Percentiles rank a stretch among this genome's conserved stretches.
Evolutionary conservation across 2,797 vertebrate genomes (phyloP).

Genomic region (Hemitrygon akajei): DNA sequence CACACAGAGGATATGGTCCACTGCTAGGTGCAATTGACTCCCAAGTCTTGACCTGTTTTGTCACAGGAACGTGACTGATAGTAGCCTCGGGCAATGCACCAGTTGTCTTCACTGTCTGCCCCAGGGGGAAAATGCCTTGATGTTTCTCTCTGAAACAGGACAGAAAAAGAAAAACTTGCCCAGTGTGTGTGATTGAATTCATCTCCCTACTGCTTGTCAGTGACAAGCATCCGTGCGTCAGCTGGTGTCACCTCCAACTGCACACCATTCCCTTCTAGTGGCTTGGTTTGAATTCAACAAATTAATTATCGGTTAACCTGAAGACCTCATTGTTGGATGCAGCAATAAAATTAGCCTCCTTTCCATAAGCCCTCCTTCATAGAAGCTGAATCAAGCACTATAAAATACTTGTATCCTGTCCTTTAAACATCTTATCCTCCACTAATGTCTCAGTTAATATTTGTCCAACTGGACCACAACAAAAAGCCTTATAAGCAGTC

Average conservation of each 20-base stretch:
- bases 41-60: not conserved
- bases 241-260: not conserved
- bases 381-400: not conserved
- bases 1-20: not conserved
- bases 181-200: not conserved
- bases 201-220: not conserved
- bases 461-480: not conserved
- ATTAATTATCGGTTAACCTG: not conserved
- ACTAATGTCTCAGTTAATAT: not conserved
- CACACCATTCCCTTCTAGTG: not conserved
- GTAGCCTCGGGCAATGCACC: not conserved
- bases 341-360: not conserved
- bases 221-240: not conserved
- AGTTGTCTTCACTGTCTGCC: not conserved
- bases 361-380: not conserved
- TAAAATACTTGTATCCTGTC: not conserved
- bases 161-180: not conserved
- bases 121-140: not conserved
- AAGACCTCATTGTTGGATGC: not conserved
- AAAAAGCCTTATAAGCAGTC: not conserved
- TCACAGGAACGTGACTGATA: not conserved
- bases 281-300: not conserved
- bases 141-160: not conserved
- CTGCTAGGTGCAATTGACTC: not conserved
- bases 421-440: not conserved